These are phyloP conservation scores for Nycticryphes semicollaris DNA, from an alignment of 2,113 vertebrate genomes.

Conservation along the genomic window DNA sequence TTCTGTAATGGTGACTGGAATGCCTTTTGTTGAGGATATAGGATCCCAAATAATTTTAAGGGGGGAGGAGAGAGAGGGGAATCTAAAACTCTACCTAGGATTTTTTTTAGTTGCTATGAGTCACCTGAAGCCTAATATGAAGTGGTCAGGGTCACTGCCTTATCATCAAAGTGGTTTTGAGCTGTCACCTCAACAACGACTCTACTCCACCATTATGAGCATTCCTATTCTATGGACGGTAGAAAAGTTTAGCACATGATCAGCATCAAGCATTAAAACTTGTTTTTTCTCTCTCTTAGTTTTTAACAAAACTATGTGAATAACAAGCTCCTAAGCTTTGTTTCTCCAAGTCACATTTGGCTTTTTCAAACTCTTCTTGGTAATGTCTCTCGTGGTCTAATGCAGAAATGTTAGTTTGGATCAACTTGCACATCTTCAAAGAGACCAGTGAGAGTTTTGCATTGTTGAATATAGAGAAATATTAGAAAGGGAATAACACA, in stretches of 20 bases:
- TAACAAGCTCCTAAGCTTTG: neutral
- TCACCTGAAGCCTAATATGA: neutral
- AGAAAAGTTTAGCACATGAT: neutral
- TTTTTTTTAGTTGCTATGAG: neutral
- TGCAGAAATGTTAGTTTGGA: neutral
- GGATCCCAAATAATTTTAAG: neutral
- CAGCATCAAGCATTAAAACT: neutral
- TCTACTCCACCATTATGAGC: neutral
- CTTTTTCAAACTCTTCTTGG: neutral
- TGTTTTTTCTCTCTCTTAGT: neutral
- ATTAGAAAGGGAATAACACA: neutral
- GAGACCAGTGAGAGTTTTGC: neutral
- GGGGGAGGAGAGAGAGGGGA: rapidly evolving
- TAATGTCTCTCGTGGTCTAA: neutral
- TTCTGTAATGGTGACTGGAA: neutral
- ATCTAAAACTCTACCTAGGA: neutral
- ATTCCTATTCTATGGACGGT: neutral
- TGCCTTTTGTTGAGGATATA: neutral
- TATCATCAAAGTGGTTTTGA: neutral
- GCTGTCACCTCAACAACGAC: neutral
- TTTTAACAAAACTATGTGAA: neutral
- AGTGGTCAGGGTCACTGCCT: neutral
- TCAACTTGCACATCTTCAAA: neutral
- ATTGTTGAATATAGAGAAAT: neutral
- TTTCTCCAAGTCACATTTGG: neutral